Base-by-base conservation (phyloP, 2,888 invertebrate species). In the Lysandra coridon region DNA sequence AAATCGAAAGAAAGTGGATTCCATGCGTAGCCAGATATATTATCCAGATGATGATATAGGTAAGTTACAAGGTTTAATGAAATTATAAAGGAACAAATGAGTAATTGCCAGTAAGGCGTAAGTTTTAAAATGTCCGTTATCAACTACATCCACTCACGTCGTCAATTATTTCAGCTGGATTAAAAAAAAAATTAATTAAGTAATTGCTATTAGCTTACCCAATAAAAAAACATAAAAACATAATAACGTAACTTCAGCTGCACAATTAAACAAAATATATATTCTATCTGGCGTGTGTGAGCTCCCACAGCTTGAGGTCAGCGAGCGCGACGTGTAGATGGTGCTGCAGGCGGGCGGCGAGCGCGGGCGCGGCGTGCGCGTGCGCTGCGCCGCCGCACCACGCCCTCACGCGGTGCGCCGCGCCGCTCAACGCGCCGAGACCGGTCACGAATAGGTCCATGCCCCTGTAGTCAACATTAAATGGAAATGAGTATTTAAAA, bases 381-480 rank as follows among this genome's bases (percentile, higher is more conserved):
- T 82, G 81, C 10, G 83, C 82, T 1, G 87, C 86, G 37, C 87
- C 88, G 12, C 86, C 88, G 85, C 79, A 87, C 90, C 80, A 85
- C 80, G 81, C 87, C 12, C 84, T 82, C 79, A 85, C 85, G 82
- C 53, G 87, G 85, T 83, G 88, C 85, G 82, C 88, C 78, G 88
- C 85, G 30, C 89, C 90, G 84, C 89, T 90, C 79, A 94, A 87
- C 1, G 92, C 90, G 0, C 94, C 94, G 75, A 95, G 85, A 0
- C 94, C 95, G 0, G 94, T 93, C 77, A 94, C 89, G 87, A 95
- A 94, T 23, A 94, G 83, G 83, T 95, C 95, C 87, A 91, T 89
- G 73, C 89, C 89, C 5, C 95, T 94, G 84, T 49, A 10, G 10
- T 5, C 1, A 40, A 40, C 5, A 37, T 37, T 37, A 37, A 37